phyloP scores from a whole-genome alignment of 37 sponge, comb jelly and placozoan genomes.

The Axinella damicornis region DNA sequence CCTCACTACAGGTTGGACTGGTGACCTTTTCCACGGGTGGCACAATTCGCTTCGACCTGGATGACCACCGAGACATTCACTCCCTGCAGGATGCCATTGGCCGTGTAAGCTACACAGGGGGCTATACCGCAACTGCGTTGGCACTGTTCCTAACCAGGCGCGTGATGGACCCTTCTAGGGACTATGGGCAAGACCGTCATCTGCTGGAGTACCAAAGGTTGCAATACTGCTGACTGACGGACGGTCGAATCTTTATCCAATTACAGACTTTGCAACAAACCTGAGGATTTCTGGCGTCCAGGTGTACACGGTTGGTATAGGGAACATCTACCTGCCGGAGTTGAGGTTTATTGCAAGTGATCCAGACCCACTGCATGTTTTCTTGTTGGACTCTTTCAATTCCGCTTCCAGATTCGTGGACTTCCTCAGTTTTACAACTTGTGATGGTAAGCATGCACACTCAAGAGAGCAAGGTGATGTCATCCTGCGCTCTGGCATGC shows the following conservation, averaged over 20 bases:
- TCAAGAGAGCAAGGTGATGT: too few relatives aligned
- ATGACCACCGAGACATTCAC: constrained; percentile 2
- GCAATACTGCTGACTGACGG: constrained; percentile 93
- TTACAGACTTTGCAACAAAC: constrained; percentile 27
- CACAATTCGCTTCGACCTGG: constrained; percentile 46
- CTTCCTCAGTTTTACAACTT: constrained; percentile 77
- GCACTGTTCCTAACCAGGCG: constrained; percentile 55
- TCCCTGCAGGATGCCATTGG: constrained; percentile 37
- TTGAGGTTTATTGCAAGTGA: constrained; percentile 82
- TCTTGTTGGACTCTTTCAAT: constrained; percentile 71
- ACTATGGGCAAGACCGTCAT: constrained; percentile 78
- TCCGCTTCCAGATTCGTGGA: constrained; percentile 80
- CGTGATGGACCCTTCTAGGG: constrained; percentile 22
- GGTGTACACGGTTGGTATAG: constrained; percentile 84
- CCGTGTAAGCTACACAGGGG: constrained; percentile 42
- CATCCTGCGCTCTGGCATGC: too few relatives aligned
- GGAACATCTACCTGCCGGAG: constrained; percentile 75
- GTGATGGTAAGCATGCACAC: constrained; percentile 92
- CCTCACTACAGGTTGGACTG: constrained; percentile 65
- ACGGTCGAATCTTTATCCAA: constrained; percentile 65
- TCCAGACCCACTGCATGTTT: constrained; percentile 78
- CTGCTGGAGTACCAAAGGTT: constrained; percentile 79
- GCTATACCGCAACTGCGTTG: constrained; percentile 73
- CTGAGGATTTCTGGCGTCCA: constrained; percentile 69
- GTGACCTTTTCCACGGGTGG: constrained; percentile 71